Evolutionary conservation across 2,797 vertebrate species (phyloP).

Genomic region (Dromococcyx pavoninus): DNA sequence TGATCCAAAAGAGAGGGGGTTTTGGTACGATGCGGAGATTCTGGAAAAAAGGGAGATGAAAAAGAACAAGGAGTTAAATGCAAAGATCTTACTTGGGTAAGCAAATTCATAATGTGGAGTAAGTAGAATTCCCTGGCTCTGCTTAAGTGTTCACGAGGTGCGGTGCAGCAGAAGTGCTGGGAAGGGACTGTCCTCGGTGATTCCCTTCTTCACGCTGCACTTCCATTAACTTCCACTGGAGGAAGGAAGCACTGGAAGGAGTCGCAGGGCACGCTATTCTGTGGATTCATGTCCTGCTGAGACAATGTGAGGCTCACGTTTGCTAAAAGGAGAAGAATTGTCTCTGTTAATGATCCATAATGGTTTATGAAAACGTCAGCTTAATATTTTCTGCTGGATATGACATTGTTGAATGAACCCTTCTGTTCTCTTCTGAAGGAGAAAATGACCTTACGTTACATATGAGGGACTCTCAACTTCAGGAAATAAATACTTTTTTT

Average conservation of each 20-base stretch:
- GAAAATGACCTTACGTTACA: background rate
- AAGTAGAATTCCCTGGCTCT: background rate
- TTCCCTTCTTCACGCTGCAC: accelerated
- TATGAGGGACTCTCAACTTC: background rate
- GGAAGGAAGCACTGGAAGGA: accelerated
- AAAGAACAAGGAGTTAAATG: slow-evolving; percentile 84
- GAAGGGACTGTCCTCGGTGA: background rate
- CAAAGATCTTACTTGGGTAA: slow-evolving; percentile 91
- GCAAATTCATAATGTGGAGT: background rate
- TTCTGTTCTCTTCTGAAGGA: background rate
- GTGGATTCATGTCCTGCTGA: background rate
- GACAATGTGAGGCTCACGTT: accelerated
- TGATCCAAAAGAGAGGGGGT: slow-evolving; percentile 91
- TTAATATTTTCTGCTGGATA: background rate
- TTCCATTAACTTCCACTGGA: background rate
- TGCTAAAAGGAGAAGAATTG: background rate
- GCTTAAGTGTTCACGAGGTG: background rate
- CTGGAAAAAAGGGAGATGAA: slow-evolving; percentile 88
- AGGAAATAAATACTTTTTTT: background rate
- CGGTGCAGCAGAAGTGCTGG: background rate
- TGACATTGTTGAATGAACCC: background rate
- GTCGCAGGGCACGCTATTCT: background rate
- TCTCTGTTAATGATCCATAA: background rate
- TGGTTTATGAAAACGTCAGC: background rate
- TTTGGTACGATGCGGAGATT: slow-evolving; percentile 96